phyloP scores from a whole-genome alignment of 1,140 invertebrate genomes.

The Drosophila teissieri region DNA sequence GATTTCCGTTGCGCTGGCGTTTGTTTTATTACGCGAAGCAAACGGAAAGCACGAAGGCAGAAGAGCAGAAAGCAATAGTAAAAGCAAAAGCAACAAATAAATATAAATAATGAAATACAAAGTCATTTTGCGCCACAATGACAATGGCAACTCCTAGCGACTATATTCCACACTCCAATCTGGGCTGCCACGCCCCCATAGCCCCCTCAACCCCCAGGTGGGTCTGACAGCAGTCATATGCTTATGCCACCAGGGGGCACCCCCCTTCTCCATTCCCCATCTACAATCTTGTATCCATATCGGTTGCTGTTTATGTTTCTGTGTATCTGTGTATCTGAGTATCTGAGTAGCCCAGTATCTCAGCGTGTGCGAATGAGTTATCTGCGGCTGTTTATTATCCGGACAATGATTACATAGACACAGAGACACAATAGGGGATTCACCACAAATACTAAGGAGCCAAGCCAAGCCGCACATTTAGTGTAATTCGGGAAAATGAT shows the following conservation, averaged over 20 bases:
- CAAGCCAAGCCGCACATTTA: constrained; percentile 28
- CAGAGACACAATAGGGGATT: not conserved
- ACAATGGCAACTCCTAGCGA: constrained; percentile 53
- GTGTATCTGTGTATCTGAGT: constrained; percentile 10
- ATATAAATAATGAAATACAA: constrained; percentile 80
- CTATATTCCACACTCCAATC: constrained; percentile 10
- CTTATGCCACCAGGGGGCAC: constrained; percentile 9
- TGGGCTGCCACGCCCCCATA: not conserved
- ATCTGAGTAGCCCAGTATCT: constrained; percentile 1
- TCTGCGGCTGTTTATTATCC: constrained; percentile 59
- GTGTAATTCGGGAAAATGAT: not conserved
- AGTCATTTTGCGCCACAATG: constrained; percentile 62
- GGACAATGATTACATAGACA: constrained; percentile 43
- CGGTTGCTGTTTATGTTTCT: constrained; percentile 6
- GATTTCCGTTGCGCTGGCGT: constrained; percentile 66
- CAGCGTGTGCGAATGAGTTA: constrained; percentile 35
- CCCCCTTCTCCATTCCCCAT: constrained; percentile 3
- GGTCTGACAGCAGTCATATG: constrained; percentile 23
- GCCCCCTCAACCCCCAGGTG: constrained; percentile 4
- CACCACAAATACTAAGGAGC: not conserved
- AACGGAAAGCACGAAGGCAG: not conserved
- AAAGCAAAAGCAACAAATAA: constrained; percentile 56
- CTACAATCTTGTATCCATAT: not conserved
- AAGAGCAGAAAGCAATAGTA: not conserved
- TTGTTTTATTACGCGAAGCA: constrained; percentile 53